Evolutionary conservation across 1,140 invertebrate genomes (phyloP), one percentile per base, ranked within the genome.

Genomic region (Zophobas atratus): DNA sequence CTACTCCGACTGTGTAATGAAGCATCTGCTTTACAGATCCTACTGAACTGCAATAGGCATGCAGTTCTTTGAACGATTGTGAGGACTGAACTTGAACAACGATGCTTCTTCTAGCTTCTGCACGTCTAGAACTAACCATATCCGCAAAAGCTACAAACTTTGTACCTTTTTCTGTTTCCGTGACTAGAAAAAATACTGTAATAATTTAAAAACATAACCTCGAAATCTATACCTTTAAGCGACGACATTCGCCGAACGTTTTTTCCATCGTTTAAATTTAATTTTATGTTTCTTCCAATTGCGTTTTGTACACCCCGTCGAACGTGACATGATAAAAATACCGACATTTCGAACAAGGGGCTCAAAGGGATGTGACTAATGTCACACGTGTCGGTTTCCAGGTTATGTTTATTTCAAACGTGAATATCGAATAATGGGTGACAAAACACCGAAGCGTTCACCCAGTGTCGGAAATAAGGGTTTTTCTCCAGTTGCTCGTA

Each of bases 61-160:
- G 88, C 39, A 93, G 86, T 86, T 93, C 90, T 57, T 83, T 82
- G 79, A 89, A 90, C 2, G 90, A 92, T 46, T 90, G 88, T 46
- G 90, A 86, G 0, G 92, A 91, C 80, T 91, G 90, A 0, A 92
- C 90, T 88, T 92, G 89, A 33, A 92, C 87, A 6, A 92, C 83
- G 38, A 92, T 84, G 84, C 91, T 92, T 73, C 89, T 84, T 51
- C 86, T 85, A 3, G 93, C 92, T 86, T 94, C 88, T 32, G 84
- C 79, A 84, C 82, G 79, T 70, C 82, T 78, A 32, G 53, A 67
- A 32, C 81, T 57, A 34, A 86, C 73, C 51, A 82, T 78, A 36
- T 85, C 79, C 72, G 82, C 56, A 81, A 86, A 86, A 6, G 84
- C 78, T 39, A 80, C 60, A 77, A 82, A 84, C 46, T 60, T 75